These are phyloP conservation scores for Triplophysa dalaica DNA, from an alignment of 2,113 vertebrate genomes.

Conservation along the genomic window DNA sequence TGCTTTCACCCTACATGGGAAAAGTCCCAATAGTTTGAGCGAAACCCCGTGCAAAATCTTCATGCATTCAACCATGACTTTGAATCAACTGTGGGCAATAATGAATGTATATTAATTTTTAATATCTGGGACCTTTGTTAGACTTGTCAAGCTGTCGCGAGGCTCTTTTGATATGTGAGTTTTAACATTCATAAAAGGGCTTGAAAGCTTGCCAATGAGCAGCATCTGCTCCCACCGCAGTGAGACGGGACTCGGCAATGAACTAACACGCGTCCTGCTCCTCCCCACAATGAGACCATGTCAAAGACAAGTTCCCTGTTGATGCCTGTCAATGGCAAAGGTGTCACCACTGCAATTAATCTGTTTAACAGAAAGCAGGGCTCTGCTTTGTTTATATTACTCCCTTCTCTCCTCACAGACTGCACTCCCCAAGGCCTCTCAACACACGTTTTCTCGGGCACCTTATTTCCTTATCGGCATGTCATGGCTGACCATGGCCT, in stretches of 20 bases:
- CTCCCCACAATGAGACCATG: constrained; percentile 49
- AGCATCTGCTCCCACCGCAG: constrained; percentile 53
- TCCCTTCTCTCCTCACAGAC: constrained; percentile 39
- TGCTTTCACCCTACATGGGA: constrained; percentile 5
- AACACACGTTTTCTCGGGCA: constrained; percentile 47
- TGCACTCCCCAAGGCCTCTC: constrained; percentile 35
- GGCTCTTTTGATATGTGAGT: constrained; percentile 54
- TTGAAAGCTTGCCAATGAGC: constrained; percentile 52
- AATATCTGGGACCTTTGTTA: constrained; percentile 53
- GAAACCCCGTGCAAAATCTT: constrained; percentile 12
- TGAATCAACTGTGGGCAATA: constrained; percentile 46
- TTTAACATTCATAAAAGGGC: constrained; percentile 55
- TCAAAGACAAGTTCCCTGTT: constrained; percentile 47
- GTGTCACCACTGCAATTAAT: constrained; percentile 59
- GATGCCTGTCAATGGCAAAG: constrained; percentile 55
- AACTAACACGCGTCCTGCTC: constrained; percentile 47
- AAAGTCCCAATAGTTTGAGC: constrained; percentile 8
- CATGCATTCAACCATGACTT: constrained; percentile 40
- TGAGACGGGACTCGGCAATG: constrained; percentile 41
- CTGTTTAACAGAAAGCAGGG: constrained; percentile 54
- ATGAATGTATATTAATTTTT: constrained; percentile 57
- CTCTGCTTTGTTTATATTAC: constrained; percentile 54
- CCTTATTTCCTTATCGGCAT: constrained; percentile 57
- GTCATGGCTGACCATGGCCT: constrained; percentile 57
- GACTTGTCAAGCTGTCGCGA: constrained; percentile 50